A percentile compares a stretch with the other conserved stretches of the same genome.
Evolutionary conservation across 35 echinoderm and acorn worm genomes (phyloP).

Genomic region (Ophiothrix spiculata): DNA sequence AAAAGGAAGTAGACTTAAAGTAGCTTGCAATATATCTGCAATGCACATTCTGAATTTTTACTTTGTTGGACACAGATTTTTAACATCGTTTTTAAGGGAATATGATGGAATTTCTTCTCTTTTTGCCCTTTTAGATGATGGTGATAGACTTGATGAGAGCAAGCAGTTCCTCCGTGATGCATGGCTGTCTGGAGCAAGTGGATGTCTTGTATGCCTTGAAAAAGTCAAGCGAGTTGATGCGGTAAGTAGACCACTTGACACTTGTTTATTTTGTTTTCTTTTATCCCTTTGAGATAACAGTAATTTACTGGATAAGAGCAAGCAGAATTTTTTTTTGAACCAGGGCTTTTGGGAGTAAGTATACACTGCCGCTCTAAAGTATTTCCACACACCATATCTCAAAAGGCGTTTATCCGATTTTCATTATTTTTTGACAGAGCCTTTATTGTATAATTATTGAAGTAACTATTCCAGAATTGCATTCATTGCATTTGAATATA

Average conservation of each 20-base stretch:
- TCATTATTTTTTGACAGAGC: too few species aligned
- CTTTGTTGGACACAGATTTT: not conserved
- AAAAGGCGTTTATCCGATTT: too few species aligned
- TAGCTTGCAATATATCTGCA: too few species aligned
- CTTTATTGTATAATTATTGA: too few species aligned
- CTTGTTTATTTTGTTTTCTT: too few species aligned
- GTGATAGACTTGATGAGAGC: conserved; percentile 31
- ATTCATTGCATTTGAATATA: too few species aligned
- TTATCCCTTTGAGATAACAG: not conserved
- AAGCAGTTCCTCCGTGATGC: conserved; percentile 72
- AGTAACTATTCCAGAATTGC: too few species aligned
- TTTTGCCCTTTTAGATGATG: not conserved
- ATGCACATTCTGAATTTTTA: not conserved
- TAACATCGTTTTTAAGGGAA: not conserved
- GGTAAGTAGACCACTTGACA: conserved; percentile 43
- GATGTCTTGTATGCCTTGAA: conserved; percentile 69
- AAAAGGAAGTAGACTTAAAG: too few species aligned
- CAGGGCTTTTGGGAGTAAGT: conserved; percentile 59
- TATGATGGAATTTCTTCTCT: not conserved
- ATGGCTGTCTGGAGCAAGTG: conserved; percentile 70
- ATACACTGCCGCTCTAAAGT: too few species aligned
- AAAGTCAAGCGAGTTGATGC: conserved; percentile 72
- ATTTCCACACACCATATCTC: too few species aligned
- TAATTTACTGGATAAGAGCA: conserved; percentile 34
- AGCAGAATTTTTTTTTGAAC: conserved; percentile 64